Conservation (phyloP, 2,113 vertebrate species). For the Podarcis muralis region DNA sequence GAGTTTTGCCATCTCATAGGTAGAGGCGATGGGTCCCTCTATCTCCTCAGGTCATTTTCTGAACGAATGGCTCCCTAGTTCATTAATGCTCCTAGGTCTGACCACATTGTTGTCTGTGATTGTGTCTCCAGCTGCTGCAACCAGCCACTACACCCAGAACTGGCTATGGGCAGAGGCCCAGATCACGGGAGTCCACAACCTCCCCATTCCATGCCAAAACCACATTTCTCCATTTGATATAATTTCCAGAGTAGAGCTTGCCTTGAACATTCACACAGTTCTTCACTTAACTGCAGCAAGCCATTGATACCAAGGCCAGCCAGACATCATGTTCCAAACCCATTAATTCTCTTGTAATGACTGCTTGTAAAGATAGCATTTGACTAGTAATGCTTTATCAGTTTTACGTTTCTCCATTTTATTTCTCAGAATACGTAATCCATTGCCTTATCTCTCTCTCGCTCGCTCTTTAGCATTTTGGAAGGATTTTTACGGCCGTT, state of each 20-base stretch:
- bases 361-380: constrained; percentile 63
- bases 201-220: neutral
- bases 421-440: constrained; percentile 59
- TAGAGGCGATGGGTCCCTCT: too few relatives aligned
- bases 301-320: neutral
- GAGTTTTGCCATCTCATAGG: too few relatives aligned
- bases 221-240: neutral
- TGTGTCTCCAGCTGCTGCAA: neutral
- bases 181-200: too few relatives aligned
- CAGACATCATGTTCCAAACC: constrained; percentile 5
- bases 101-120: too few relatives aligned
- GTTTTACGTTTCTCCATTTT: constrained; percentile 39
- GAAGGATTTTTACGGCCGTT: constrained; percentile 32
- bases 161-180: too few relatives aligned
- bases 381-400: constrained; percentile 56
- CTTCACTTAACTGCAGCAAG: neutral
- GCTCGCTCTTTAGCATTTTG: neutral
- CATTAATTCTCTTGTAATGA: constrained; percentile 61
- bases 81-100: too few relatives aligned
- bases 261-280: neutral
- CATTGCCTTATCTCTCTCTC: constrained; percentile 48
- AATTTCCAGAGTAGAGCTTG: neutral
- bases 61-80: too few relatives aligned
- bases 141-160: too few relatives aligned
- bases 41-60: too few relatives aligned